Conservation (phyloP, 2,888 invertebrate species). For the Cheiracanthium punctorium region DNA sequence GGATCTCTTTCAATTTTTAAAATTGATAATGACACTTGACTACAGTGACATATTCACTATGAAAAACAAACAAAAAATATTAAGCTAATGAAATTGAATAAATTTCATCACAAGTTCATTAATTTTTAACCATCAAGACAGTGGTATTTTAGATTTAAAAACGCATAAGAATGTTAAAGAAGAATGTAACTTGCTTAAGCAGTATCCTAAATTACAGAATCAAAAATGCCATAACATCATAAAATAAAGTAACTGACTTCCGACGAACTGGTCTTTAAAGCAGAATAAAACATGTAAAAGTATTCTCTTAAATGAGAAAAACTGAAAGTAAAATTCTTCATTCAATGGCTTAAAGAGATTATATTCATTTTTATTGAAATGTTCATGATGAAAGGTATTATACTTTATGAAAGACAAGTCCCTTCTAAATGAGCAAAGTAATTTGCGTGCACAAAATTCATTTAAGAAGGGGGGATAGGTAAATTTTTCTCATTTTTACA, state of each 20-base stretch:
- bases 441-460: background rate
- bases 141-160: background rate
- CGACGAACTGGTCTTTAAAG: background rate
- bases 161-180: background rate
- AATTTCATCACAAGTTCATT: background rate
- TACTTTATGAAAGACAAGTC: background rate
- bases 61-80: no score
- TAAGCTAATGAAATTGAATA: background rate
- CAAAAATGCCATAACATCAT: background rate
- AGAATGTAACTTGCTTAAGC: background rate
- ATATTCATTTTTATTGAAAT: slow-evolving; percentile 7
- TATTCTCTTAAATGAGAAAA: background rate
- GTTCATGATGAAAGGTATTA: background rate
- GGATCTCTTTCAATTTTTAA: no score
- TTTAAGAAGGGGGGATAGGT: background rate
- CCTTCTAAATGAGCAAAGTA: background rate
- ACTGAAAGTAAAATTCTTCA: no score
- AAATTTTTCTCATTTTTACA: background rate
- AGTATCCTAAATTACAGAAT: background rate
- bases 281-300: background rate
- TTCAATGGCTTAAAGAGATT: background rate
- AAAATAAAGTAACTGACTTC: background rate
- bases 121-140: background rate
- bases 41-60: no score
- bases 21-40: no score